Evolutionary conservation across 2,113 vertebrate species (phyloP).

Genomic region (Cephalopholis sonnerati): DNA sequence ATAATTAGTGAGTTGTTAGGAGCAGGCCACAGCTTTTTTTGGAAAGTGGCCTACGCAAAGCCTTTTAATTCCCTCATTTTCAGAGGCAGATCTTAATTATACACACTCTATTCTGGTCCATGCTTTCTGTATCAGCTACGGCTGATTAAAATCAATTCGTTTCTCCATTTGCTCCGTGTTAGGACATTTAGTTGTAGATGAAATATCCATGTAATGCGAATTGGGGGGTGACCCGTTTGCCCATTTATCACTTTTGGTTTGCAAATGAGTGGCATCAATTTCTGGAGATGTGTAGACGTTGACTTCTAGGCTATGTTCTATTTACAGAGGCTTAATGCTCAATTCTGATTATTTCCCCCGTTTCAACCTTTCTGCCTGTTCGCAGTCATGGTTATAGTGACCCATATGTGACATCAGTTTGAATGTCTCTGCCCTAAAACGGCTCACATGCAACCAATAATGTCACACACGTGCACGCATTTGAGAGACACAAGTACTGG

Average conservation of each 20-base stretch:
- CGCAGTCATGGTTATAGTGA: no score
- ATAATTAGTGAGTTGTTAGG: constrained; percentile 45
- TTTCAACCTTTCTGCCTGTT: no score
- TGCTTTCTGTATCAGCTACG: constrained; percentile 47
- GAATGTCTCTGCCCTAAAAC: no score
- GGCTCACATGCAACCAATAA: no score
- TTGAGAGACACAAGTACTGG: no score
- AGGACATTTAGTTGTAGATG: constrained; percentile 55
- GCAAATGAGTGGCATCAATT: constrained; percentile 46
- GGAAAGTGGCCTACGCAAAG: constrained; percentile 34
- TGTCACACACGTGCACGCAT: no score
- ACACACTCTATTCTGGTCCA: constrained; percentile 51
- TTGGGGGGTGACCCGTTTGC: constrained; percentile 37
- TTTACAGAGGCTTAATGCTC: no score
- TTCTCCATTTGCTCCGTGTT: constrained; percentile 60
- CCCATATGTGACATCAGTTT: no score
- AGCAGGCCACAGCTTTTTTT: constrained; percentile 31
- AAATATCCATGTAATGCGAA: constrained; percentile 63
- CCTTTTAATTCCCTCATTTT: constrained; percentile 58
- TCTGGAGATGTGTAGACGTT: constrained; percentile 1
- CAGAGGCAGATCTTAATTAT: constrained; percentile 62
- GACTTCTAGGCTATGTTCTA: not conserved
- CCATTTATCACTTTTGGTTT: constrained; percentile 52
- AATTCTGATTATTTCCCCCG: no score
- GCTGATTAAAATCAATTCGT: constrained; percentile 73